phyloP scores from a whole-genome alignment of 2,888 invertebrate genomes.

The Pristionchus japonicus region DNA sequence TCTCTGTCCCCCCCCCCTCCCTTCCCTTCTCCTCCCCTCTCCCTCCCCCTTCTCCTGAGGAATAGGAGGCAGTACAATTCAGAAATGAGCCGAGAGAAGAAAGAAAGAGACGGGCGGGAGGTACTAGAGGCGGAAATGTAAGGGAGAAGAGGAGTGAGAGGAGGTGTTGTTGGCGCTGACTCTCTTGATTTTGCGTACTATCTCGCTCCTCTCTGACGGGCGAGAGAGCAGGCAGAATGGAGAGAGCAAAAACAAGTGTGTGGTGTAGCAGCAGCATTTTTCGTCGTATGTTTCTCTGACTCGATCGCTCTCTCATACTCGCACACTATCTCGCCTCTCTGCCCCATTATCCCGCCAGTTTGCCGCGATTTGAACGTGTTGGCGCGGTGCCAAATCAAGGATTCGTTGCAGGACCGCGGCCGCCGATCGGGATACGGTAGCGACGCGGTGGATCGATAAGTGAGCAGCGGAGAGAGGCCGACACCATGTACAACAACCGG shows the following conservation, averaged over 20 bases:
- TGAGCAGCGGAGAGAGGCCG: neutral
- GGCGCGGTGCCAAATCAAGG: neutral
- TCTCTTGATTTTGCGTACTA: no score
- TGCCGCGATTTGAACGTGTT: neutral
- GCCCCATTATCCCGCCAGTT: neutral
- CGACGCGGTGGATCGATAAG: neutral
- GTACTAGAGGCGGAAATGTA: constrained; percentile 26
- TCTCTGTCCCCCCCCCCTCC: constrained; percentile 27
- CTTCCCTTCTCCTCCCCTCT: neutral
- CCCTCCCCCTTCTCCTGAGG: constrained; percentile 11
- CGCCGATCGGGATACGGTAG: constrained; percentile 35
- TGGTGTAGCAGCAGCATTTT: neutral
- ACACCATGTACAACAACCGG: constrained; percentile 34
- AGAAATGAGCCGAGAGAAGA: neutral
- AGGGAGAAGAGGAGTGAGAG: neutral
- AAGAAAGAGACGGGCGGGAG: neutral
- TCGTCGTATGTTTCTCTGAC: neutral
- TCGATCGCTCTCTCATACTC: neutral
- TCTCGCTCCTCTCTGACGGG: no score
- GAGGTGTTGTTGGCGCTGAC: no score
- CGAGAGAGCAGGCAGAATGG: no score
- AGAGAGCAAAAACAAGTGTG: neutral
- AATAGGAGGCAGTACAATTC: constrained; percentile 36
- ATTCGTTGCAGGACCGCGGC: constrained; percentile 7
- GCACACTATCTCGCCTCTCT: neutral